Base-by-base conservation (phyloP, 2,797 vertebrate genomes). In the Micromesistius poutassou region DNA sequence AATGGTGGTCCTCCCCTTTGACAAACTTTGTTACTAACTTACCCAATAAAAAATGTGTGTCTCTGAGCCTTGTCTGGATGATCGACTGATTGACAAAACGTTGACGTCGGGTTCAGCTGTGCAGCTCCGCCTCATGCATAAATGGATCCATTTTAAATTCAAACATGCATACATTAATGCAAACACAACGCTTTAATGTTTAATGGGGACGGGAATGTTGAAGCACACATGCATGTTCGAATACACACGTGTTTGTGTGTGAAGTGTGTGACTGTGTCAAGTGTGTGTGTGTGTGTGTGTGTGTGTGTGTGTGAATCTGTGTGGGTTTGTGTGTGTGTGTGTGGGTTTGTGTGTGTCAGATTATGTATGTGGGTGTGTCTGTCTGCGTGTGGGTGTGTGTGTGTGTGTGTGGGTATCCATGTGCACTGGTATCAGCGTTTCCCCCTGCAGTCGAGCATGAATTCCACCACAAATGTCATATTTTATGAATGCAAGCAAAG, bases 141-240 rank as follows among this genome's bases (percentile, higher is more conserved):
- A 72, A 74, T 74, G 71, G 13, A 78, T 74, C 50, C 55, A 30
- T 38, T 38, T 38, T 28, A 70, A 78, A 74, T 30, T 55, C 55
- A 74, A 74, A 75, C 77, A 70, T 74, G 70, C 35, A 78, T 75
- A 31, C 35, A 79, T 77, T 71, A 70, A 73, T 55, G 28, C 36
- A 25, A 30, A 42, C 77, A 70, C 22, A 62, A 71, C 3, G 30
- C 25, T 76, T 79, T 70, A 33, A 71, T 36, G 46, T 77, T 72
- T 73, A 76, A 70, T 74, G n/a, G 5, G 72, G 50, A 14, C 68
- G 19, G 19, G 50, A 25, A n/a, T 76, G 62, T 74, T 78, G 31
- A 46, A 77, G 12, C n/a, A 71, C 62, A n/a, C 31, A 72, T 77
- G 35, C 22, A 62, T 30, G 71, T 19, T n/a, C 5, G 13, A 66